Evolutionary conservation across 1,140 invertebrate genomes (phyloP).

Genomic region (Atopsyche davidsoni): DNA sequence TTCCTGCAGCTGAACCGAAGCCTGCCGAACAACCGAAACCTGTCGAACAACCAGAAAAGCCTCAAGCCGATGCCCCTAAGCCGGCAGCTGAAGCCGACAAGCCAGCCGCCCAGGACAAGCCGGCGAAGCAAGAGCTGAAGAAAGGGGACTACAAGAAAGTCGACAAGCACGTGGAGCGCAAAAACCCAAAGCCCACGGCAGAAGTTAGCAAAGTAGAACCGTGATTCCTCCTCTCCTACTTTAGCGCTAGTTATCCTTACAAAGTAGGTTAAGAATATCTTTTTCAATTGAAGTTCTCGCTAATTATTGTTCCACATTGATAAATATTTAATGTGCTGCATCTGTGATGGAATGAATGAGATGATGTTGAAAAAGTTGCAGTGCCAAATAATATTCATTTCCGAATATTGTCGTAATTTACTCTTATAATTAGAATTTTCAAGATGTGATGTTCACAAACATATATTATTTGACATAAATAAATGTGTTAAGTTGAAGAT

Average conservation of each 20-base stretch:
- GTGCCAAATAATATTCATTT: conserved; percentile 21
- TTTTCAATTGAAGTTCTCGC: too few species aligned
- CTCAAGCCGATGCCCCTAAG: neutral
- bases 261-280: too few species aligned
- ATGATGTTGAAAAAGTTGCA: conserved; percentile 1
- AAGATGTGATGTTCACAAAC: too few species aligned
- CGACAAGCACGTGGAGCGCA: conserved; percentile 28
- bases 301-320: neutral
- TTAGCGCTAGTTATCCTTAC: too few species aligned
- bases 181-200: conserved; percentile 26
- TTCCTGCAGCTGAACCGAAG: neutral
- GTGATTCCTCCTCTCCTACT: too few species aligned
- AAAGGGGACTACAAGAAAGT: conserved; percentile 22
- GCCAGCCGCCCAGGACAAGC: neutral
- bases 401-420: neutral
- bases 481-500: too few species aligned
- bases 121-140: neutral
- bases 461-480: too few species aligned
- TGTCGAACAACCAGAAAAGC: conserved; percentile 5
- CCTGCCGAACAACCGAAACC: neutral
- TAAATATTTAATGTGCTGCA: neutral
- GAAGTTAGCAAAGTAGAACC: conserved; percentile 13
- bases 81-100: neutral
- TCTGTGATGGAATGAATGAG: neutral
- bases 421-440: too few species aligned